phyloP scores from a whole-genome alignment of 2,113 vertebrate genomes.

The Nothoprocta pentlandii region DNA sequence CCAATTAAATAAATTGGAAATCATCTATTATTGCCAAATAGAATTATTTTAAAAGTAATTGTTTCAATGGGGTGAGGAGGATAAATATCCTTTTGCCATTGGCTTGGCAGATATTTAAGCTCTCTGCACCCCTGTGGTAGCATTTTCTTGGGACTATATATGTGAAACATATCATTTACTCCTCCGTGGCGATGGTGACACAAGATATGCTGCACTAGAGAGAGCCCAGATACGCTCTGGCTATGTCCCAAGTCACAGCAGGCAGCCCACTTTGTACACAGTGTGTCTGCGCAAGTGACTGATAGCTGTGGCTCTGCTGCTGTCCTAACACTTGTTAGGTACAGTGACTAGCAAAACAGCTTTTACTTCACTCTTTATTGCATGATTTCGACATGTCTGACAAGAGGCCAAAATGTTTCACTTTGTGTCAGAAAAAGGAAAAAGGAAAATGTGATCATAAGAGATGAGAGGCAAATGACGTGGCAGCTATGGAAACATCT shows the following conservation, averaged over 20 bases:
- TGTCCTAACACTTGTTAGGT: neutral
- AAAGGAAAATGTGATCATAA: neutral
- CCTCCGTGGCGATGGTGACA: neutral
- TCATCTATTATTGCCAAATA: neutral
- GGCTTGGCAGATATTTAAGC: neutral
- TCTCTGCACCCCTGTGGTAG: fast-evolving
- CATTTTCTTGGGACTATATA: neutral
- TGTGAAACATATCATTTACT: neutral
- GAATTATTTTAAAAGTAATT: neutral
- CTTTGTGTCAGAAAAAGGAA: neutral
- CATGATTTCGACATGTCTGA: neutral
- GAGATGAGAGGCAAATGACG: neutral
- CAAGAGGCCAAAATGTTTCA: neutral
- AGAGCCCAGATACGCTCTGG: constrained; percentile 4
- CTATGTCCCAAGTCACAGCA: constrained; percentile 25
- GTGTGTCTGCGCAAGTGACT: neutral
- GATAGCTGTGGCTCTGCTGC: neutral
- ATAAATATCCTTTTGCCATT: neutral
- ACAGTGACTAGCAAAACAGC: neutral
- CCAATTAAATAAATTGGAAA: neutral
- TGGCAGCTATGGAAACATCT: neutral
- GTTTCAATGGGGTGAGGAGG: neutral
- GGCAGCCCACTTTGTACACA: neutral
- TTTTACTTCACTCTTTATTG: neutral
- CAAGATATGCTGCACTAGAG: neutral